Evolutionary conservation across 2,888 invertebrate genomes (phyloP), one percentile per base, ranked within the genome.

Genomic region (Lacanobia wlatinum): DNA sequence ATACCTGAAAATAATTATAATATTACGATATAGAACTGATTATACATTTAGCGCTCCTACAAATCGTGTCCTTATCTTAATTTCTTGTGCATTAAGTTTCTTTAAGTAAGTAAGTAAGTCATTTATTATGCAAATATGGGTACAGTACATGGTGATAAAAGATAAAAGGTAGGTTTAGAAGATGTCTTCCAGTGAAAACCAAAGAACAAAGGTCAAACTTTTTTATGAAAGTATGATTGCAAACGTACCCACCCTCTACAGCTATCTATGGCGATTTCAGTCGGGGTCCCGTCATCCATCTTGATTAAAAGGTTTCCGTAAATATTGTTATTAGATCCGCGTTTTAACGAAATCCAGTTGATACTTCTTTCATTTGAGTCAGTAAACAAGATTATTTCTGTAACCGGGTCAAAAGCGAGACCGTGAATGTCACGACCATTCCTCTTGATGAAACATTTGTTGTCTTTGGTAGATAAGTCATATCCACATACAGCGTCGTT

Each of bases 321-420:
- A 28, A 89, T 86, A 72, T 93, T 90, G 63, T 91, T 91, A 52
- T 91, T 91, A 0, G 90, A 90, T 2, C 91, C 92, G 3, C 90
- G 89, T 76, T 89, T 91, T 50, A 96, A 82, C 2, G 94, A 93
- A 34, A 91, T 93, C 91, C 94, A 96, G 76, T 91, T 96, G 82
- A 99, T 98, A 74, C 97, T 97, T 59, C 96, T 96, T 76, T 97
- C 97, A 28, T 93, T 92, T 3, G 96, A 96, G 89, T 98, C 98
- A 0, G 98, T 97, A 98, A 98, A 99, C 94, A 98, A 99, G 18
- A 99, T 94, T 73, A 97, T 96, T 38, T 97, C 97, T 59, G 97
- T 96, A 0, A 97, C 91, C 0, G 97, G 97, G 94, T 99, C 98
- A 88, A 97, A 98, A 1, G 98, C 97, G 80, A 99, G 93, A 12